phyloP scores from a whole-genome alignment of 2,113 vertebrate species.

The Lamprologus ornatipinnis region DNA sequence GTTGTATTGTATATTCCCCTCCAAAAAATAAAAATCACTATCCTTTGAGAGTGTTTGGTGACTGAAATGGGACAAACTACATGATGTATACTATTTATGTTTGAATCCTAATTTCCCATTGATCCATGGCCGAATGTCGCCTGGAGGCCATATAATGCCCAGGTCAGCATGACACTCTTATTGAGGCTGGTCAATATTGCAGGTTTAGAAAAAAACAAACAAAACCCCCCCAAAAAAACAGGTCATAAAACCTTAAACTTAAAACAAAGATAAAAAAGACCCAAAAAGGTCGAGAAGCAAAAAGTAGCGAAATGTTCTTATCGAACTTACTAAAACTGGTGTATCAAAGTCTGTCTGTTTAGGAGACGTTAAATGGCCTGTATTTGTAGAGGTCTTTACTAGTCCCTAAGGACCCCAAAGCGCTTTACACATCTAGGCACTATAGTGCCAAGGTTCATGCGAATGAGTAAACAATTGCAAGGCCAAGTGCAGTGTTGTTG shows the following conservation, averaged over 20 bases:
- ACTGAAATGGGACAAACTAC: not conserved
- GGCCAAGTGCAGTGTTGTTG: not conserved
- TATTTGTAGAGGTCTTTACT: not conserved
- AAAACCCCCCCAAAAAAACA: rapidly evolving
- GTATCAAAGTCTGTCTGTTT: not conserved
- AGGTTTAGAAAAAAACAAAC: not conserved
- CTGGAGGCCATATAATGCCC: not conserved
- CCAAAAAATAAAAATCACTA: not conserved
- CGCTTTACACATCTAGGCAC: not conserved
- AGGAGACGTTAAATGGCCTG: not conserved
- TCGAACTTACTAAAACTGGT: not conserved
- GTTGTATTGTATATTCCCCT: not conserved
- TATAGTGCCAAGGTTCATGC: not conserved
- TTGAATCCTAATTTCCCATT: not conserved
- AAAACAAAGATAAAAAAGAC: not conserved
- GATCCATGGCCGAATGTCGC: not conserved
- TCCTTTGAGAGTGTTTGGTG: not conserved
- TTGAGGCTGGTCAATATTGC: not conserved
- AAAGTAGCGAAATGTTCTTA: not conserved
- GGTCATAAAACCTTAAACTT: not conserved
- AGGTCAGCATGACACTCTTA: not conserved
- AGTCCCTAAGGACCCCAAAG: not conserved
- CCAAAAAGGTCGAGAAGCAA: not conserved
- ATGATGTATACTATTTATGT: not conserved
- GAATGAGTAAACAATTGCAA: not conserved